Evolutionary conservation across 2,888 invertebrate genomes (phyloP).

Genomic region (Drosophila setosimentum): DNA sequence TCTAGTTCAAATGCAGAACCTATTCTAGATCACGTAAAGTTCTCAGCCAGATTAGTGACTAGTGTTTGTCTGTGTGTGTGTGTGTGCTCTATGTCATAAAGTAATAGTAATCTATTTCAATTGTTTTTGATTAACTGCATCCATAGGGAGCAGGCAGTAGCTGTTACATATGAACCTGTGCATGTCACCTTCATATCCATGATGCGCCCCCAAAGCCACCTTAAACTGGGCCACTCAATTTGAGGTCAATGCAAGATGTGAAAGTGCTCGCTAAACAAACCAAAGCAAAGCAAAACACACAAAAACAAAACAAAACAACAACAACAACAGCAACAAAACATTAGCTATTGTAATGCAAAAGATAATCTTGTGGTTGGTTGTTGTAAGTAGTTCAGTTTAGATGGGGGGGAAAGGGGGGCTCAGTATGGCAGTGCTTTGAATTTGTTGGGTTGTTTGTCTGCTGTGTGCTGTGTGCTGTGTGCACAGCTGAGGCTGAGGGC

Average conservation of each 20-base stretch:
- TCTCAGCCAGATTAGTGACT: neutral
- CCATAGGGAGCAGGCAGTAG: neutral
- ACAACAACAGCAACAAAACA: neutral
- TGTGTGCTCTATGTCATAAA: no score
- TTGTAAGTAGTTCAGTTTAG: neutral
- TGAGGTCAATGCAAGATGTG: conserved; percentile 61
- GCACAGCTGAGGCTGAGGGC: conserved; percentile 60
- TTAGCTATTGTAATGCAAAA: no score
- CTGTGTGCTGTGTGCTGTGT: conserved; percentile 31
- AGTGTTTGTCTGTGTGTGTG: neutral
- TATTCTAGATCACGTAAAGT: neutral
- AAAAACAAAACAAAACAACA: neutral
- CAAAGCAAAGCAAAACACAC: conserved; percentile 7
- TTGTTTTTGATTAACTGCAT: conserved; percentile 11
- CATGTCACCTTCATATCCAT: conserved; percentile 17
- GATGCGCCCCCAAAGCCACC: conserved; percentile 1
- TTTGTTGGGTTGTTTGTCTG: neutral
- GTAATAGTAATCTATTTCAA: conserved; percentile 12
- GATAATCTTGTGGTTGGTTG: no score
- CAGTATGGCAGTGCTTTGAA: neutral
- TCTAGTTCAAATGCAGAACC: neutral
- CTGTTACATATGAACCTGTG: conserved; percentile 51
- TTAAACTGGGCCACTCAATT: conserved; percentile 46
- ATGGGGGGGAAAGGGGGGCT: neutral
- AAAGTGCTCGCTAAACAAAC: conserved; percentile 19